Conservation (phyloP, 2,888 invertebrate genomes). For the Subacronicta megacephala region DNA sequence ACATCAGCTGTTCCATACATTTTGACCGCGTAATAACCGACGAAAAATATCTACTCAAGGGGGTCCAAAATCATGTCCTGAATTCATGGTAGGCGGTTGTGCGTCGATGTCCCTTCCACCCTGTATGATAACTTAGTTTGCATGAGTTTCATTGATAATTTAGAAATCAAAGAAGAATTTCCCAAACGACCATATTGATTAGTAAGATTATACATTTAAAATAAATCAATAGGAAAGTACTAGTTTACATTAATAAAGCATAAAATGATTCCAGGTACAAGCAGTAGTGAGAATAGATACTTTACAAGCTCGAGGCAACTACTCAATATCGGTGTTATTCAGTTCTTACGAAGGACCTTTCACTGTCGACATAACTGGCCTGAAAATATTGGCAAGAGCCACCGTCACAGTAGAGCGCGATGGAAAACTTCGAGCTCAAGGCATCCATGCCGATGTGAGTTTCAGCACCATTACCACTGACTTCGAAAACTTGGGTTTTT, state of each 20-base stretch:
- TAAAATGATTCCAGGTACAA: conserved; percentile 88
- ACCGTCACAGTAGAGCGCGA: conserved; percentile 92
- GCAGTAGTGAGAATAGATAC: conserved; percentile 92
- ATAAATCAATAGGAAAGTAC: no score
- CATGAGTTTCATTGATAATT: not conserved
- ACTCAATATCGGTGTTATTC: conserved; percentile 92
- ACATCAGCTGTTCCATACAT: no score
- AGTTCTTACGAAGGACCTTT: conserved; percentile 92
- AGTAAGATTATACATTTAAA: no score
- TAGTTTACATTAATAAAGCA: not conserved
- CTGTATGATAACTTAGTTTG: no score
- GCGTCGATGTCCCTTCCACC: no score
- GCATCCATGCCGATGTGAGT: conserved; percentile 94
- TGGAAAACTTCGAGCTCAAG: conserved; percentile 93
- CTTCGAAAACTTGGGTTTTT: conserved; percentile 94
- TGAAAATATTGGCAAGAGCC: conserved; percentile 92
- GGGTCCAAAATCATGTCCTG: no score
- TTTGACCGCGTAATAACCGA: no score
- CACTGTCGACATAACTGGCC: conserved; percentile 92
- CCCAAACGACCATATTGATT: no score
- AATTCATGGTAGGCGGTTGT: no score
- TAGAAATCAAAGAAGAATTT: not conserved
- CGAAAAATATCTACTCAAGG: no score
- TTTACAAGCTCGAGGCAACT: conserved; percentile 93
- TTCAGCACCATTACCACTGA: conserved; percentile 94